Conservation (phyloP, 2,797 vertebrate genomes). For the Tiaroga cobitis region DNA sequence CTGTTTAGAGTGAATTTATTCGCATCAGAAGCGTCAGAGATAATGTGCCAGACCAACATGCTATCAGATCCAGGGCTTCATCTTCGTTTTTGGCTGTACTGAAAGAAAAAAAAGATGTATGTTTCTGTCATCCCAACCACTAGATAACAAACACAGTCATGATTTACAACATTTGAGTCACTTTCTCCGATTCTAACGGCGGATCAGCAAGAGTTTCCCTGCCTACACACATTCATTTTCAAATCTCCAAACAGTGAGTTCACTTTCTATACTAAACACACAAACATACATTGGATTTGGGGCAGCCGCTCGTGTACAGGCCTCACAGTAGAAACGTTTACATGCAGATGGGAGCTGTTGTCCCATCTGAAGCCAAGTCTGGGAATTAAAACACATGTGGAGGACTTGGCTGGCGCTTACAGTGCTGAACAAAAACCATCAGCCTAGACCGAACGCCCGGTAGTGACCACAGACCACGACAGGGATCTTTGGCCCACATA, state of each 20-base stretch:
- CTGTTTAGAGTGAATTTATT: background rate
- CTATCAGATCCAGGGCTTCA: background rate
- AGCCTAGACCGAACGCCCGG: conserved; percentile 7
- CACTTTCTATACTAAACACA: background rate
- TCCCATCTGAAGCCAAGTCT: conserved; percentile 42
- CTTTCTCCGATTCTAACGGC: background rate
- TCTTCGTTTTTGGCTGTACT: background rate
- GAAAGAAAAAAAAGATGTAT: background rate
- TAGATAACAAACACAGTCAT: conserved; percentile 27
- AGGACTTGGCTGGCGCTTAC: conserved; percentile 48
- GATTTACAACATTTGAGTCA: background rate
- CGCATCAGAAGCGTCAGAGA: background rate
- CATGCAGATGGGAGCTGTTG: conserved; percentile 56
- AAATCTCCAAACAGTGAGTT: conserved; percentile 6
- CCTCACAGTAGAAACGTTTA: conserved; percentile 54
- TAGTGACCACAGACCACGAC: conserved; percentile 32
- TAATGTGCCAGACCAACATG: background rate
- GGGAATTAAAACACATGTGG: conserved; percentile 55
- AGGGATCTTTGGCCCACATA: conserved; percentile 17
- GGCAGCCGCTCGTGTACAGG: background rate
- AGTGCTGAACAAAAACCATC: conserved; percentile 27
- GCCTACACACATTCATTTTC: background rate
- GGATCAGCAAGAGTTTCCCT: background rate
- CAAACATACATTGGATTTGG: conserved; percentile 16
- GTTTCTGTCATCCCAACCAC: background rate